Base-by-base conservation (phyloP, 2,888 invertebrate genomes). In the Xestia rhomboidea region DNA sequence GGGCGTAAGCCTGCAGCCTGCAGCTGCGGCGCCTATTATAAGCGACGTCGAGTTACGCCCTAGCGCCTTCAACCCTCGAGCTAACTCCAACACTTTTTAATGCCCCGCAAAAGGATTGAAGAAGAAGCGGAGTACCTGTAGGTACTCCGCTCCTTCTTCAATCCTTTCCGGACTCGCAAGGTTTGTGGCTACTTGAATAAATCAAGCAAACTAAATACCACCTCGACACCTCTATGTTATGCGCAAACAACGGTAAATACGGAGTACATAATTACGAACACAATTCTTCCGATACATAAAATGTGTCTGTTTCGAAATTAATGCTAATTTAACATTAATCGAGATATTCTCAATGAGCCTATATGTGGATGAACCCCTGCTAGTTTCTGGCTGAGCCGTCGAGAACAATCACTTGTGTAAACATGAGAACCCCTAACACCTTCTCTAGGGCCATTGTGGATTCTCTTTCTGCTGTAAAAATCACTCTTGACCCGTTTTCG, bases 401-500 rank as follows among this genome's bases (percentile, higher is more conserved):
- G 34, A 21, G 38, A 68, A 79, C 46, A 51, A 73, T 49, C 68
- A 66, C 27, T 73, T 60, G 41, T n/a, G 46, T 69, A 21, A 60
- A 60, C 46, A 62, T 49, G 15, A 49, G 49, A 57, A 49, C 54
- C 38, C 34, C 5, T 72, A 69, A 75, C 74, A 76, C 54, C 62
- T 78, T 62, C 30, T 73, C 13, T 66, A 79, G 68, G 57, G 64
- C 38, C 15, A 68, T 70, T 57, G 63, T 38, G 57, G 51, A 62
- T 67, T 83, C 54, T 24, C 41, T 67, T 81, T 73, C 46, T 51
- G 41, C 57, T 49, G 64, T 83, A 74, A 83, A 84, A 78, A 86
- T 41, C 63, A 75, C 80, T 85, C 82, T 86, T 87, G 85, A 87
- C 85, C 85, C 51, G 67, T 57, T 82, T 87, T 68, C 68, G 27